Evolutionary conservation across 2,888 invertebrate species (phyloP).

Genomic region (Physocephala rufipes): DNA sequence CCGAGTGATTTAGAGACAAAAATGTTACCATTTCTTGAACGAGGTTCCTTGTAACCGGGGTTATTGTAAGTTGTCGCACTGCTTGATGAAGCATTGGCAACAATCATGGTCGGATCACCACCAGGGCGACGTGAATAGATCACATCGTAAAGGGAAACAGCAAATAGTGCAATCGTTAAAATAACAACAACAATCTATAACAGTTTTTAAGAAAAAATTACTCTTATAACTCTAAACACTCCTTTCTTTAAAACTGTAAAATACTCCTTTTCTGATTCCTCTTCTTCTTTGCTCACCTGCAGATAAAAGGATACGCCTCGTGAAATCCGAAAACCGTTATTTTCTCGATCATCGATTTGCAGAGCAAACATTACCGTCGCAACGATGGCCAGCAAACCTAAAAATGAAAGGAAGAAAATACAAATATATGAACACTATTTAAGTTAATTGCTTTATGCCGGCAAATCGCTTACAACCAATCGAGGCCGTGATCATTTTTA

Average conservation of each 20-base stretch:
- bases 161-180: constrained; percentile 78
- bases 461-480: constrained; percentile 72
- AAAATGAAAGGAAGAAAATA: constrained; percentile 12
- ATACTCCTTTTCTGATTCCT: background rate
- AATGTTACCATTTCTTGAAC: constrained; percentile 65
- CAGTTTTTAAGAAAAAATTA: background rate
- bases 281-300: constrained; percentile 70
- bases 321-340: constrained; percentile 77
- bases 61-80: constrained; percentile 84
- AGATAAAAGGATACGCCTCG: constrained; percentile 88
- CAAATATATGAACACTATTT: background rate
- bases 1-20: too few relatives aligned
- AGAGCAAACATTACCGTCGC: constrained; percentile 85
- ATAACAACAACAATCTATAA: constrained; percentile 82
- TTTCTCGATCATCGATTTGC: constrained; percentile 81
- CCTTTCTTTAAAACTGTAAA: background rate
- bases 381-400: constrained; percentile 81
- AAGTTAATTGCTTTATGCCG: background rate
- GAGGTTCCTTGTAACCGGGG: constrained; percentile 83
- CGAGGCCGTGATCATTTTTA: constrained; percentile 80
- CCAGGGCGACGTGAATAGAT: constrained; percentile 78
- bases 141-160: constrained; percentile 83
- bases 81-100: constrained; percentile 68
- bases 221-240: too few relatives aligned
- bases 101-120: constrained; percentile 80